A percentile compares a stretch with the other conserved stretches of the same genome.
Conservation (phyloP, 1,140 invertebrate species). For the Helicoverpa zea region DNA sequence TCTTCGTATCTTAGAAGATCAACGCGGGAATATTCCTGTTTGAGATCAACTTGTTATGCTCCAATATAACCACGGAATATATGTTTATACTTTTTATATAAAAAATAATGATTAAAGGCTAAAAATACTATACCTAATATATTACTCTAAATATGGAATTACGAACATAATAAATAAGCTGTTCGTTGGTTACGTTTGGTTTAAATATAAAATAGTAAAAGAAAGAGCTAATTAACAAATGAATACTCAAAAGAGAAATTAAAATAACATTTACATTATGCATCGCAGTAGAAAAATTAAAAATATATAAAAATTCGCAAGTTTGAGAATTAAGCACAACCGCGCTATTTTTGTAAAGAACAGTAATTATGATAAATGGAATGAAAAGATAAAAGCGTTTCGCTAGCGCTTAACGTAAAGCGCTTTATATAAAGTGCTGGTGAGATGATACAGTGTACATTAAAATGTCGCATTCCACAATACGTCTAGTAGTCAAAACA, state of each 20-base stretch:
- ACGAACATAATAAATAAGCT: too few species aligned
- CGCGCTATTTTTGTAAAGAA: neutral
- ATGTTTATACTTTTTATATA: neutral
- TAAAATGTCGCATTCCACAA: constrained; percentile 18
- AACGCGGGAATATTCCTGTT: neutral
- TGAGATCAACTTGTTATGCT: neutral
- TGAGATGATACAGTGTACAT: constrained; percentile 18
- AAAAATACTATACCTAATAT: too few species aligned
- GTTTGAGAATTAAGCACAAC: neutral
- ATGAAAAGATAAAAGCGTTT: constrained; percentile 29
- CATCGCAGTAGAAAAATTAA: neutral
- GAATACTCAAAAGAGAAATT: neutral
- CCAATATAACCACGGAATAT: neutral
- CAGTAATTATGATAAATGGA: constrained; percentile 29
- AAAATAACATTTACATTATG: constrained; percentile 11
- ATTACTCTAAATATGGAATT: too few species aligned
- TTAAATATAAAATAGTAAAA: too few species aligned
- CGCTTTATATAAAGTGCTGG: constrained; percentile 9
- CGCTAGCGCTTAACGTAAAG: constrained; percentile 4
- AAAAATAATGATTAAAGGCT: too few species aligned
- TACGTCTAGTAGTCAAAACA: constrained; percentile 19
- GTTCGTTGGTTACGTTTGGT: too few species aligned
- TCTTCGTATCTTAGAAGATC: neutral
- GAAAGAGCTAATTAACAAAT: neutral
- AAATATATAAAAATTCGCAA: neutral